A percentile compares a stretch with the other conserved stretches of the same genome.
Conservation (phyloP, 23 tunicate genomes). For the Ascidia mentula region DNA sequence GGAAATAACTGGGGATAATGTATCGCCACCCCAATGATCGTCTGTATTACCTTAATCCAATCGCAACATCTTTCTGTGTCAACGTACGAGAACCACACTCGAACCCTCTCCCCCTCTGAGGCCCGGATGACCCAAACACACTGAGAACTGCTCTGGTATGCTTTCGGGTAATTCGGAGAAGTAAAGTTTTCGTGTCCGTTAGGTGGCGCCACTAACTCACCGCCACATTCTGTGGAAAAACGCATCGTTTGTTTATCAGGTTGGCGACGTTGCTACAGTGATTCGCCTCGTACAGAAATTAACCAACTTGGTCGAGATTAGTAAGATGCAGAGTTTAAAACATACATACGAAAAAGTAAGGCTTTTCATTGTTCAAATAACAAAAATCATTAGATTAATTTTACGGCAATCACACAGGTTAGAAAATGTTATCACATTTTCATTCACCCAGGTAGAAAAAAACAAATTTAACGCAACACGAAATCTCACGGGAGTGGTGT, state of each 20-base stretch:
- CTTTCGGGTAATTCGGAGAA: slow-evolving; percentile 9
- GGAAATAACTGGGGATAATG: too few species aligned
- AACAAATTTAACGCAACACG: not conserved
- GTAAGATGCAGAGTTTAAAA: not conserved
- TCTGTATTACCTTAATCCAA: slow-evolving; percentile 17
- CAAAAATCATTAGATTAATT: too few species aligned
- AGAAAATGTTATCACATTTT: too few species aligned
- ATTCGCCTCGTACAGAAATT: too few species aligned
- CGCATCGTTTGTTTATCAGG: not conserved
- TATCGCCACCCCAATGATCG: not conserved
- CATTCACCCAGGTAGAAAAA: too few species aligned
- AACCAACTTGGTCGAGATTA: not conserved
- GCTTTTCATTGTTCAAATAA: not conserved
- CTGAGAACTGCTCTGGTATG: not conserved
- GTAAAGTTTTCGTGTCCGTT: not conserved
- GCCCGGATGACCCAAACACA: slow-evolving; percentile 20
- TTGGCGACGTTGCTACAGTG: too few species aligned
- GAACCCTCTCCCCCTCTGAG: slow-evolving; percentile 8
- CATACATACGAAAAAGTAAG: not conserved
- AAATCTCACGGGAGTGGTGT: not conserved
- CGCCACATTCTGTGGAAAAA: slow-evolving; percentile 21
- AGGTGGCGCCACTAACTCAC: slow-evolving; percentile 12
- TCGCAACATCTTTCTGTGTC: slow-evolving; percentile 20
- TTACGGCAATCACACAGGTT: not conserved
- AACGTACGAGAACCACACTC: slow-evolving; percentile 17